Conservation (phyloP, 2,113 vertebrate species). For the Lucifuga dentata region DNA sequence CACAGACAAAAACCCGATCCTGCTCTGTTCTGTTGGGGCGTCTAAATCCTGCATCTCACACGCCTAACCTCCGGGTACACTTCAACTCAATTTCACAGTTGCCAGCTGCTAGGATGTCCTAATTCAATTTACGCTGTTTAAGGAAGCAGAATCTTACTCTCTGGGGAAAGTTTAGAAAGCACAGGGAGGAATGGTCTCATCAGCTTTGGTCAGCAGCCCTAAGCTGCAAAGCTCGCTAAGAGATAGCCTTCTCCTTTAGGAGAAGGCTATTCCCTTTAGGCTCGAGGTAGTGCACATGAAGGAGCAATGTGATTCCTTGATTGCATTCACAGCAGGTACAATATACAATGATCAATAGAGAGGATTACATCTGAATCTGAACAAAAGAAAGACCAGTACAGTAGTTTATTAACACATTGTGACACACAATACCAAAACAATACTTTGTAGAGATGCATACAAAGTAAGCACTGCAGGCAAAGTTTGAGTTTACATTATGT, state of each 20-base stretch:
- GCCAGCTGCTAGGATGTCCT: slow-evolving; percentile 75
- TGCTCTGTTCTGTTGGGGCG: slow-evolving; percentile 52
- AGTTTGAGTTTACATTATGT: too few relatives aligned
- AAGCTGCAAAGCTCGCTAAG: slow-evolving; percentile 33
- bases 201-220: slow-evolving; percentile 63
- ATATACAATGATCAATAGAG: slow-evolving; percentile 31
- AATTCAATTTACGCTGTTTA: slow-evolving; percentile 82
- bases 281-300: slow-evolving; percentile 47
- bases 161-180: slow-evolving; percentile 66
- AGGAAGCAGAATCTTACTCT: slow-evolving; percentile 67
- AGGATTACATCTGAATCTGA: slow-evolving; percentile 34
- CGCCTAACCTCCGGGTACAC: slow-evolving; percentile 69
- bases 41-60: slow-evolving; percentile 72
- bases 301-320: slow-evolving; percentile 30
- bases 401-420: neutral
- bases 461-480: too few relatives aligned
- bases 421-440: neutral
- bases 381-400: neutral
- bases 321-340: slow-evolving; percentile 37
- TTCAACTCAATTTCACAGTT: slow-evolving; percentile 82
- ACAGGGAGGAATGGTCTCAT: slow-evolving; percentile 52
- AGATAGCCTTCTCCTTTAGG: slow-evolving; percentile 40
- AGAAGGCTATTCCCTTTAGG: too few relatives aligned
- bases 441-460: neutral
- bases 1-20: slow-evolving; percentile 52